phyloP scores from a whole-genome alignment of 2,113 vertebrate genomes.

The Callipepla californica region DNA sequence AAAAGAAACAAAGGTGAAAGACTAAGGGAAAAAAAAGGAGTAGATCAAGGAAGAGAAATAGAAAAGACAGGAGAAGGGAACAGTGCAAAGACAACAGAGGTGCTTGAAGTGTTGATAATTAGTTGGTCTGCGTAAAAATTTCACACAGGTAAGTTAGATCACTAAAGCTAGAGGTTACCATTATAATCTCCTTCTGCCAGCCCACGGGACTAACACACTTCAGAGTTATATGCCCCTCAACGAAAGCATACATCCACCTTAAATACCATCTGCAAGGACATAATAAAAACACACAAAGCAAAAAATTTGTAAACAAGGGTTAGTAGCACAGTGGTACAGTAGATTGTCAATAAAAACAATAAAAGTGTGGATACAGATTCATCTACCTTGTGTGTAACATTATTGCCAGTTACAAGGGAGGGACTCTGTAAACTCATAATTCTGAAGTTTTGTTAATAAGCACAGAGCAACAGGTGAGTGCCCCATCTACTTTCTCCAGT shows the following conservation, averaged over 20 bases:
- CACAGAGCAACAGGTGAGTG: conserved; percentile 91
- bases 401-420: conserved; percentile 69
- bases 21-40: not conserved
- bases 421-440: conserved; percentile 78
- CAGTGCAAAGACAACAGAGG: not conserved
- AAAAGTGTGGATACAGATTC: conserved; percentile 71
- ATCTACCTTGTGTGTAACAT: conserved; percentile 66
- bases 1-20: not conserved
- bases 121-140: conserved; percentile 35
- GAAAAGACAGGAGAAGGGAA: not conserved
- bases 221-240: conserved; percentile 62
- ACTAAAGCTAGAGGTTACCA: conserved; percentile 59
- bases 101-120: conserved; percentile 32
- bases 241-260: conserved; percentile 63
- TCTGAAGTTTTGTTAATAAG: conserved; percentile 90
- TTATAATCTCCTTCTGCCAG: conserved; percentile 63
- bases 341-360: conserved; percentile 80
- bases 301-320: conserved; percentile 81
- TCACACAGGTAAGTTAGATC: conserved; percentile 61
- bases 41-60: not conserved
- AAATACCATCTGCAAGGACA: conserved; percentile 70
- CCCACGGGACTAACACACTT: conserved; percentile 62
- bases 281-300: conserved; percentile 69
- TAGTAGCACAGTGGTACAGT: conserved; percentile 82
- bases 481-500: conserved; percentile 90